Evolutionary conservation across 2,797 vertebrate genomes (phyloP), one percentile per base, ranked within the genome.

Genomic region (Myotis daubentonii): DNA sequence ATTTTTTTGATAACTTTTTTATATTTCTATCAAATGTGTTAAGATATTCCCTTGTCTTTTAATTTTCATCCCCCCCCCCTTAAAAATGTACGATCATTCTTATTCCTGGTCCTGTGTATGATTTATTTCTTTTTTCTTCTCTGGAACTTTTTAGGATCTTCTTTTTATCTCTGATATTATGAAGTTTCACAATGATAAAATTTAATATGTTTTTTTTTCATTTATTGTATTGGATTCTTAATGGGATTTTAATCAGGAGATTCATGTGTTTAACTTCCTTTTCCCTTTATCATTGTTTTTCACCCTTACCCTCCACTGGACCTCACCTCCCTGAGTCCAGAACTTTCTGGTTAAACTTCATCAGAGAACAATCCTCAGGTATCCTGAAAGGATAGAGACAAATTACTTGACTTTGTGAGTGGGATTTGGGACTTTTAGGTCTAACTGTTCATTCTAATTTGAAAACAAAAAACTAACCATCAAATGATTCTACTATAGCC

Each of bases 111-210:
- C 12, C n/a, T 81, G 74, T 88, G 16, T 51, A 9, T 44, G 8
- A 33, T 72, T 3, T 6, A 6, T 36, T 49, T 90, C 33, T 81
- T 30, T 75, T 62, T 16, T 15, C 9, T 8, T 65, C 28, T 85
- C 55, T 88, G 66, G 44, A 84, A 47, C 1, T 2, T 71, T 74
- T 80, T 89, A 82, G 51, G 36, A 68, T 89, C 33, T 74, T 94
- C 11, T 49, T 33, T 86, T 84, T 79, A 60, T 51, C 36, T 47
- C 11, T 62, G 16, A 74, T 84, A 57, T 74, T 86, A 51, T 89
- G 15, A 91, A 93, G 70, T 86, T 93, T 70, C 70, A 86, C 55
- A 88, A 15, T 78, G 87, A 57, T 66, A 75, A 66, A 49, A 91
- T 80, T 89, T 74, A 28, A 85, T 65, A 2, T 47, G 44, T 44